Conservation (phyloP, 2,113 vertebrate species). For the Platichthys flesus region DNA sequence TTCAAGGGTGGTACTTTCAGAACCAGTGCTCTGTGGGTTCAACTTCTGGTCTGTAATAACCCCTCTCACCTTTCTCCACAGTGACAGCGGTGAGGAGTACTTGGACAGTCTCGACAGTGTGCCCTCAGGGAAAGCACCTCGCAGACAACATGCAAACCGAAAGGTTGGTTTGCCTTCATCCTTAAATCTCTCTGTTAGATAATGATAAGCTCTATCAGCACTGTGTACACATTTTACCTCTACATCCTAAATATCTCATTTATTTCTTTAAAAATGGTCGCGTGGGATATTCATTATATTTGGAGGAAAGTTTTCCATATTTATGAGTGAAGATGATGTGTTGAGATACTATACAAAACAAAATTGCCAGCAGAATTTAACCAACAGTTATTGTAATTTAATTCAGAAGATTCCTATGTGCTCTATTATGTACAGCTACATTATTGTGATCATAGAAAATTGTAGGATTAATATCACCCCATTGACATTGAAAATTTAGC, state of each 20-base stretch:
- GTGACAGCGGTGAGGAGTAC: slow-evolving; percentile 73
- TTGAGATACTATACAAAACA: not conserved
- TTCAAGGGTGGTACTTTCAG: slow-evolving; percentile 69
- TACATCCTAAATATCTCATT: not conserved
- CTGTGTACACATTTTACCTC: not conserved
- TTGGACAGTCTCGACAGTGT: slow-evolving; percentile 75
- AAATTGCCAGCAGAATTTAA: not conserved
- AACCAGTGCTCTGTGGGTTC: slow-evolving; percentile 43
- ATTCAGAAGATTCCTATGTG: not conserved
- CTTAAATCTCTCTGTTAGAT: not conserved
- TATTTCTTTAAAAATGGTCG: not conserved
- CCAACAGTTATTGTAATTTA: not conserved
- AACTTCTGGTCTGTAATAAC: slow-evolving; percentile 51
- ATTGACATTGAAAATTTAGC: not conserved
- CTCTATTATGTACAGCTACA: not conserved
- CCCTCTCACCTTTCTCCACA: slow-evolving; percentile 54
- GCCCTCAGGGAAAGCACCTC: not conserved
- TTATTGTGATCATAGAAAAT: not conserved
- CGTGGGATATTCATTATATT: slow-evolving; percentile 3
- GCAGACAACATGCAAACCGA: slow-evolving; percentile 17
- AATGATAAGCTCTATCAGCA: not conserved
- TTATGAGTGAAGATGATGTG: not conserved
- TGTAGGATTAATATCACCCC: no score
- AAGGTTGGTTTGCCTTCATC: slow-evolving; percentile 61
- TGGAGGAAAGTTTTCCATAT: not conserved